Base-by-base conservation (phyloP, 2,888 invertebrate genomes). In the Thumatha senex region DNA sequence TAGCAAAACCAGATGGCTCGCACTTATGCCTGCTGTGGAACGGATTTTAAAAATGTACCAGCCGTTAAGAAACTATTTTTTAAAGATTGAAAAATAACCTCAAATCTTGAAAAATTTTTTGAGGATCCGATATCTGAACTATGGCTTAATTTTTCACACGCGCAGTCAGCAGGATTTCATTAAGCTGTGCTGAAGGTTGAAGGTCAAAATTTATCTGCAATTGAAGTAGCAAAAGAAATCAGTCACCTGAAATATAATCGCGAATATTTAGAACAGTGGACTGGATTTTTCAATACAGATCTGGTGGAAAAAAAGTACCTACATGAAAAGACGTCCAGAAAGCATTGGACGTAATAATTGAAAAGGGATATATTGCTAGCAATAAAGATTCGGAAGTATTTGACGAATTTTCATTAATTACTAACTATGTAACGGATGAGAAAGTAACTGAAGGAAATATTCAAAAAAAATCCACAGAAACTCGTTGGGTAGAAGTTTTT, bases 341-440 rank as follows among this genome's bases (percentile, higher is more conserved):
- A 35, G 5, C 39, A 4, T 0, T 39, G n/a, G 39, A 39, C 18
- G 18, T 39, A n/a, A 8, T 39, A 4, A 39, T 39, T 39, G 39
- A 24, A 39, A 39, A 39, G 11, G 11, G 7, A 39, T 39, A 24
- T 39, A 39, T 39, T 24, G 39, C 15, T 58, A 48, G 63, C 49
- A 63, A 54, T 51, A 51, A 68, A 61, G 65, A 70, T 58, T 66
- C 65, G 49, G 54, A 72, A 66, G 60, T 69, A 40, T 71, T 74
- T 61, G 70, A 71, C 46, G 65, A 72, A 55, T 65, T 61, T 65
- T 60, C 63, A 51, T 44, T 70, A 40, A 70, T 73, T 63, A 61
- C 48, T 15, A 73, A 65, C 3, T 39, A 39, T 14, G n/a, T 39
- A 5, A 39, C 39, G 4, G 0, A 5, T 11, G 18, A 39, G 11